phyloP scores from a whole-genome alignment of 2,888 invertebrate species.

The Lamproptera curius region DNA sequence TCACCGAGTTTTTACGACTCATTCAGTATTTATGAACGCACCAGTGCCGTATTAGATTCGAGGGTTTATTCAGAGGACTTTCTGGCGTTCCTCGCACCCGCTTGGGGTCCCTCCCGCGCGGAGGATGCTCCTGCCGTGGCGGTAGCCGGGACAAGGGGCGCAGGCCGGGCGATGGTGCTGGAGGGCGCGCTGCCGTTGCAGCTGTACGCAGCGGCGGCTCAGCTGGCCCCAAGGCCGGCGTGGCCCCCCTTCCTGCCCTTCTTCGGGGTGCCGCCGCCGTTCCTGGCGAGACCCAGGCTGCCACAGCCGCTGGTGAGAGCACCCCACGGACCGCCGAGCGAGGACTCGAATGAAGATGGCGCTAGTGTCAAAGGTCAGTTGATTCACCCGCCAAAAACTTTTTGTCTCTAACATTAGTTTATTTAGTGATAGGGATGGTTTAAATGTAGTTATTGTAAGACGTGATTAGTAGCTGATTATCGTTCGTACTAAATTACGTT shows the following conservation, averaged over 20 bases:
- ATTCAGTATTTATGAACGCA: no score
- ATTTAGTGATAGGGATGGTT: no score
- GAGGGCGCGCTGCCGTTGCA: constrained; percentile 84
- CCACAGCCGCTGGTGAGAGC: constrained; percentile 65
- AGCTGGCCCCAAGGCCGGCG: constrained; percentile 72
- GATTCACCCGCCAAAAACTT: no score
- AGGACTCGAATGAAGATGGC: constrained; percentile 76
- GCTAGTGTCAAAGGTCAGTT: constrained; percentile 70
- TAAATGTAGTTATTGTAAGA: no score
- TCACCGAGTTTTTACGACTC: no score
- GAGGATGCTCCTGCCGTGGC: constrained; percentile 32
- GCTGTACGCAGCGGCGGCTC: constrained; percentile 83
- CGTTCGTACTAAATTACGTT: no score
- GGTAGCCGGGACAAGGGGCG: constrained; percentile 55
- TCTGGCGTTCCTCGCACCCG: constrained; percentile 1
- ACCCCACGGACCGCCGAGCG: constrained; percentile 73
- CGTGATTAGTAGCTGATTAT: no score
- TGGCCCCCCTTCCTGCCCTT: constrained; percentile 81
- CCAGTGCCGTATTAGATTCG: no score
- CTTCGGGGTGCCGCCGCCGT: constrained; percentile 78
- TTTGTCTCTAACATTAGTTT: no score
- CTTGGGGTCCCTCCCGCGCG: background rate
- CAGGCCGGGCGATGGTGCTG: constrained; percentile 78
- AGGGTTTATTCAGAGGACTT: background rate
- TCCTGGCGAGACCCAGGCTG: constrained; percentile 67